Conservation (phyloP, 2,113 vertebrate genomes). For the Pelvicachromis taeniatus region DNA sequence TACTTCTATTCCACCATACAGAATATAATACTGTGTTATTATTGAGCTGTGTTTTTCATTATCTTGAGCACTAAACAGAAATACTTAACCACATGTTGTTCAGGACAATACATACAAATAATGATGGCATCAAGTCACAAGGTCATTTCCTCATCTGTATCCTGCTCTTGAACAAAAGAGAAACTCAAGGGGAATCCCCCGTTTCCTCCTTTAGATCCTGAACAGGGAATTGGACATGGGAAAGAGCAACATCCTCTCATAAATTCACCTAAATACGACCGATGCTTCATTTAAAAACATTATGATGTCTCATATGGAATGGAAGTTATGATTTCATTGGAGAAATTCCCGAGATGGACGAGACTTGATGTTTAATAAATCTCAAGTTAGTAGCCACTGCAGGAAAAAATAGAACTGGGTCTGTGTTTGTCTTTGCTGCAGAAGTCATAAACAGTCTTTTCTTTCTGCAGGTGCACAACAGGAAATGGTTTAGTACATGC, state of each 20-base stretch:
- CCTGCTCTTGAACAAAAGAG: constrained; percentile 54
- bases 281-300: background rate
- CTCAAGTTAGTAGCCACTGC: background rate
- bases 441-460: background rate
- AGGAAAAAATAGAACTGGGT: background rate
- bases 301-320: background rate
- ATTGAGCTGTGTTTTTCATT: background rate
- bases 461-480: constrained; percentile 50
- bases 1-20: background rate
- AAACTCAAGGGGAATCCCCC: constrained; percentile 22
- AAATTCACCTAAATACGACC: background rate
- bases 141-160: constrained; percentile 65
- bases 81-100: constrained; percentile 21
- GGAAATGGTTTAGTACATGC: constrained; percentile 31
- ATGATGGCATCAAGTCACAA: constrained; percentile 1
- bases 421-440: background rate
- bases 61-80: background rate
- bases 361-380: background rate
- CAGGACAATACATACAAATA: constrained; percentile 37
- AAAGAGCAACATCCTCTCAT: constrained; percentile 10
- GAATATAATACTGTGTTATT: background rate
- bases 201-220: constrained; percentile 47
- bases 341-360: background rate
- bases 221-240: background rate
- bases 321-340: background rate